Base-by-base conservation (phyloP, 2,888 invertebrate genomes). In the Tanytarsus gracilentus region DNA sequence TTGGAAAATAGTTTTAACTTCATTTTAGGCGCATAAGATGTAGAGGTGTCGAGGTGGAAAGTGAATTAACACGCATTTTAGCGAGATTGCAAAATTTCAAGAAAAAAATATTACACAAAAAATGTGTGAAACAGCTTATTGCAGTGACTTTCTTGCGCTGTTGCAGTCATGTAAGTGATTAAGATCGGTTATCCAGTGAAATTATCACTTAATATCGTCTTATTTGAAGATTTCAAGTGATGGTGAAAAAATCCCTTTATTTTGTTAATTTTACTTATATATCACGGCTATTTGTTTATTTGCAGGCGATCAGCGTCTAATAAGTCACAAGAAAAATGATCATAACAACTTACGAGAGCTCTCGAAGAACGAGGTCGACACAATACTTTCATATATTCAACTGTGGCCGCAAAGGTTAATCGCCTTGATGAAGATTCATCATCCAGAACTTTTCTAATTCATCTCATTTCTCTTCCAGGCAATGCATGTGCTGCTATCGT, bases 401-500 rank as follows among this genome's bases (percentile, higher is more conserved):
- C 83, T 89, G 67, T 93, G 92, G 92, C 87, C 88, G 64, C 87
- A 91, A 75, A 85, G 91, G 88, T 86, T 80, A 69, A 27, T 26
- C 30, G 9, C 11, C 9, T 23, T 36, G 33, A 7, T 44, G 30
- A 14, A 16, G 29, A 7, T 18, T 11, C 18, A 18, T 23, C 23
- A 36, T 61, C 29, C 44, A 14, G 40, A 21, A 61, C 8, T 40
- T 40, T 7, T 14, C 40, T 63, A 62, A 51, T 65, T 62, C 65
- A 65, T 63, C 23, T 29, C 16, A 23, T n/a, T n/a, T 70, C 64
- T 64, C 50, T 78, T 81, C 62, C 73, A 91, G 92, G 71, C 94
- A 95, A 77, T 95, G 95, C 71, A 91, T 93, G 86, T 95, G 95
- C 75, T 88, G 92, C 75, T 94, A 90, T 74, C 82, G 93, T 67